Percentiles rank a stretch among this genome's conserved stretches.
phyloP scores from a whole-genome alignment of 2,888 invertebrate genomes.

The Heteromyza rotundicornis region DNA sequence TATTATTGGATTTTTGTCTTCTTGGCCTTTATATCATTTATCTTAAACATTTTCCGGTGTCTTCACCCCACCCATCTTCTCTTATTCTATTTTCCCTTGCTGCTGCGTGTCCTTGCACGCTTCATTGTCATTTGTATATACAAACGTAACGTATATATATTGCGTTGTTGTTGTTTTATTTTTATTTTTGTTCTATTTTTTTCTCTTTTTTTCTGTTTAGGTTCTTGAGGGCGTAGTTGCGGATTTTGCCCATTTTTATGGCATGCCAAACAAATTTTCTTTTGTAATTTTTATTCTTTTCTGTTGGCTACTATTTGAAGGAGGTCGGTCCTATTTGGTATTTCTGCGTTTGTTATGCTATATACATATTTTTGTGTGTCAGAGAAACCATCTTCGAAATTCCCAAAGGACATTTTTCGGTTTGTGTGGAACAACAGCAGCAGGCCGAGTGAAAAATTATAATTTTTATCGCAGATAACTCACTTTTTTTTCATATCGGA shows the following conservation, averaged over 20 bases:
- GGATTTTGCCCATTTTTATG: conserved; percentile 17
- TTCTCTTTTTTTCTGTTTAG: neutral
- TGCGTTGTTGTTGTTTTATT: neutral
- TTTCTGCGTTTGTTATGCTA: neutral
- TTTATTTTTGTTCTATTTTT: neutral
- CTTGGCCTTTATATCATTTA: conserved; percentile 15
- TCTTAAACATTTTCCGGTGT: neutral
- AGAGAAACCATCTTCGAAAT: neutral
- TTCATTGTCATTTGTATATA: conserved; percentile 8
- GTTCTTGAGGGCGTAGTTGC: too few relatives aligned
- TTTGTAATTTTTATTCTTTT: too few relatives aligned
- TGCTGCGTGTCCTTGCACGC: neutral
- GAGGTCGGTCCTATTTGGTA: too few relatives aligned
- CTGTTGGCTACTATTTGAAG: too few relatives aligned
- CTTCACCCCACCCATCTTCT: neutral
- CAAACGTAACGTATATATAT: neutral
- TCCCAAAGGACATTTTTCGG: neutral
- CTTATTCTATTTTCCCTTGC: too few relatives aligned
- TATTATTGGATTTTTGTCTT: conserved; percentile 18
- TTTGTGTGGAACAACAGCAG: neutral
- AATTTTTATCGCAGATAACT: conserved; percentile 14
- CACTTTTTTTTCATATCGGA: neutral
- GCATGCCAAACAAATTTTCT: conserved; percentile 15
- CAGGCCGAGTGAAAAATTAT: conserved; percentile 7
- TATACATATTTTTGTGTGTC: too few relatives aligned